Evolutionary conservation across 2,113 vertebrate genomes (phyloP).

Genomic region (Myiozetetes cayanensis): DNA sequence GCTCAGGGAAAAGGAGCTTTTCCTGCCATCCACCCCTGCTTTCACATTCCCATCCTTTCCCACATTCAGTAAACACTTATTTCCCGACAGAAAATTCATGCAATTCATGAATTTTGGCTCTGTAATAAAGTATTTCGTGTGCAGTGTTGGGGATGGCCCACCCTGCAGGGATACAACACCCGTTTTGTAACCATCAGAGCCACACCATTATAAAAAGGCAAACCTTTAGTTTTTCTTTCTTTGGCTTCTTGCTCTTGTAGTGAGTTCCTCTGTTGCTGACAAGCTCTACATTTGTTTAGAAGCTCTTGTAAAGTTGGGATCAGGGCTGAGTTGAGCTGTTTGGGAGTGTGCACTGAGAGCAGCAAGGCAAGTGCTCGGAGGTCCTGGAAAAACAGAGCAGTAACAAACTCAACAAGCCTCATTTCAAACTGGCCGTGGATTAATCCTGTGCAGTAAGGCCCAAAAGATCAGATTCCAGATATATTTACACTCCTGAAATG

Average conservation of each 20-base stretch:
- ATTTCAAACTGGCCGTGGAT: background rate
- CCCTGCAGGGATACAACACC: accelerated
- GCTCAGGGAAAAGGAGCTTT: background rate
- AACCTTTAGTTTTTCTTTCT: slow-evolving; percentile 94
- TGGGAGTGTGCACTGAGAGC: slow-evolving; percentile 91
- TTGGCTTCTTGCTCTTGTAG: slow-evolving; percentile 92
- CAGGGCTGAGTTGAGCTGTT: slow-evolving; percentile 87
- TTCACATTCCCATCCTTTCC: background rate
- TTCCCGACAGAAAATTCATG: background rate
- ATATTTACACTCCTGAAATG: too few species aligned
- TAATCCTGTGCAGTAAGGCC: background rate
- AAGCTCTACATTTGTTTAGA: slow-evolving; percentile 86
- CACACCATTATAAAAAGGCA: background rate
- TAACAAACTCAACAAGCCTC: background rate
- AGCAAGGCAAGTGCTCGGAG: slow-evolving; percentile 91
- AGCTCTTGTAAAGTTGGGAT: slow-evolving; percentile 93
- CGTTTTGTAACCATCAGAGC: background rate
- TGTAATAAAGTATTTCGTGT: accelerated
- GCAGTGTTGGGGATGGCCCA: accelerated
- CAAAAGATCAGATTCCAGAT: background rate
- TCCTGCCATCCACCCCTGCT: background rate
- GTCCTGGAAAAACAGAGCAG: slow-evolving; percentile 78
- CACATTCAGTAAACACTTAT: accelerated
- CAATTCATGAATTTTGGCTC: background rate
- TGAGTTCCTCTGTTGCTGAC: slow-evolving; percentile 88